These are phyloP conservation scores for Cassiopea andromeda DNA, from an alignment of 30 jellyfish, hydroid and myxozoan species.

Conservation along the genomic window DNA sequence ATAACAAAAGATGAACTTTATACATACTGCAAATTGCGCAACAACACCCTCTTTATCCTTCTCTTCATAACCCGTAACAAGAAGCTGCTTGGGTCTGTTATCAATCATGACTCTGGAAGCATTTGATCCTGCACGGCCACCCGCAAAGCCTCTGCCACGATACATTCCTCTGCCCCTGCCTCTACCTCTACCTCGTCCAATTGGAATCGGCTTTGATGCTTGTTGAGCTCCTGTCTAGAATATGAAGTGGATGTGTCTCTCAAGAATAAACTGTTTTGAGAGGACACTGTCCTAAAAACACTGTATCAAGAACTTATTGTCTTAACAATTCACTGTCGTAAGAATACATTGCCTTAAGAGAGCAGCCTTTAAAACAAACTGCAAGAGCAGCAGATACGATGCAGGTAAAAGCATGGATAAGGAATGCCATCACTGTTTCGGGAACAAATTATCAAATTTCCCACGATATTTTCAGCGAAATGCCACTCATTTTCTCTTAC, in stretches of 20 bases:
- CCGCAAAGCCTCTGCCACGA: conserved; percentile 79
- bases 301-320: too few species aligned
- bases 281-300: too few species aligned
- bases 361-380: too few species aligned
- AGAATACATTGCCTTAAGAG: too few species aligned
- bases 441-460: too few species aligned
- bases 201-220: conserved; percentile 12
- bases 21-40: conserved; percentile 89
- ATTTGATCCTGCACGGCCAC: conserved; percentile 27
- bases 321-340: too few species aligned
- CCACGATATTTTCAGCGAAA: too few species aligned
- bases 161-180: conserved; percentile 74
- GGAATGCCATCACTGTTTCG: too few species aligned
- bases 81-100: conserved; percentile 87
- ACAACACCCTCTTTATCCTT: conserved; percentile 86
- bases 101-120: conserved; percentile 72
- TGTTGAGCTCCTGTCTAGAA: neutral
- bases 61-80: conserved; percentile 87
- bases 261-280: too few species aligned
- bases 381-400: too few species aligned
- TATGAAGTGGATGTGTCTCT: neutral
- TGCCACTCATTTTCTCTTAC: too few species aligned
- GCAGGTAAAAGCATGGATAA: too few species aligned
- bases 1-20: neutral
- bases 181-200: conserved; percentile 84